These are phyloP conservation scores for Sandelia bainsii DNA, from an alignment of 2,797 vertebrate species.

Conservation along the genomic window DNA sequence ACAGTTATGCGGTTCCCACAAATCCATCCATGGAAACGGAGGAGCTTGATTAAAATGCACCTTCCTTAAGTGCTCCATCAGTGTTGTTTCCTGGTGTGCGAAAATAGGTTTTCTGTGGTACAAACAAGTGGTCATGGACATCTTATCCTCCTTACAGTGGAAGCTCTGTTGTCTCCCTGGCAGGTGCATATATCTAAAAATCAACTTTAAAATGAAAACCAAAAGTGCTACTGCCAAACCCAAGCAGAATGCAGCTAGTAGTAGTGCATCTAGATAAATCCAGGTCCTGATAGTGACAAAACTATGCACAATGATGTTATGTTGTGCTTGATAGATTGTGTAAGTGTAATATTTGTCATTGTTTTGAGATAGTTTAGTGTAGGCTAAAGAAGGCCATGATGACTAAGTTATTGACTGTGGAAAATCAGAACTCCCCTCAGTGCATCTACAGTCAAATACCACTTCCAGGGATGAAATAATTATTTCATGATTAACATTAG, in stretches of 20 bases:
- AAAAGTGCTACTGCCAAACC: slow-evolving; percentile 24
- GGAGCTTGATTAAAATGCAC: slow-evolving; percentile 68
- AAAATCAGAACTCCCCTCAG: slow-evolving; percentile 15
- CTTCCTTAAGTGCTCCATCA: slow-evolving; percentile 64
- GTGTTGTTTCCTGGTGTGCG: slow-evolving; percentile 50
- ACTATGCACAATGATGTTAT: background rate
- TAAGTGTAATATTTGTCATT: slow-evolving; percentile 22
- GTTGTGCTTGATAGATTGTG: slow-evolving; percentile 12
- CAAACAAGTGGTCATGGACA: slow-evolving; percentile 64
- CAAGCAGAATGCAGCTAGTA: slow-evolving; percentile 42
- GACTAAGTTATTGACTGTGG: slow-evolving; percentile 17
- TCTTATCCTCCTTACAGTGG: slow-evolving; percentile 62
- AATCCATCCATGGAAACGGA: slow-evolving; percentile 59
- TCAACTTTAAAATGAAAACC: slow-evolving; percentile 49
- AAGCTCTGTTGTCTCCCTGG: slow-evolving; percentile 27
- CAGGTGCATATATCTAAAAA: slow-evolving; percentile 61
- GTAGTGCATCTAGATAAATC: slow-evolving; percentile 19
- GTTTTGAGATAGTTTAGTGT: slow-evolving; percentile 28
- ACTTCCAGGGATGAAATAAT: slow-evolving; percentile 18
- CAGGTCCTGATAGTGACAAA: slow-evolving; percentile 9
- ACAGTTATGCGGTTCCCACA: slow-evolving; percentile 58
- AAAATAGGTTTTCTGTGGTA: slow-evolving; percentile 61
- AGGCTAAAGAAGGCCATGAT: slow-evolving; percentile 11
- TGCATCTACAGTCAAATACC: slow-evolving; percentile 7
- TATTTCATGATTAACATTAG: background rate